Evolutionary conservation across 1,140 invertebrate species (phyloP).

Genomic region (Drosophila parabipectinata): DNA sequence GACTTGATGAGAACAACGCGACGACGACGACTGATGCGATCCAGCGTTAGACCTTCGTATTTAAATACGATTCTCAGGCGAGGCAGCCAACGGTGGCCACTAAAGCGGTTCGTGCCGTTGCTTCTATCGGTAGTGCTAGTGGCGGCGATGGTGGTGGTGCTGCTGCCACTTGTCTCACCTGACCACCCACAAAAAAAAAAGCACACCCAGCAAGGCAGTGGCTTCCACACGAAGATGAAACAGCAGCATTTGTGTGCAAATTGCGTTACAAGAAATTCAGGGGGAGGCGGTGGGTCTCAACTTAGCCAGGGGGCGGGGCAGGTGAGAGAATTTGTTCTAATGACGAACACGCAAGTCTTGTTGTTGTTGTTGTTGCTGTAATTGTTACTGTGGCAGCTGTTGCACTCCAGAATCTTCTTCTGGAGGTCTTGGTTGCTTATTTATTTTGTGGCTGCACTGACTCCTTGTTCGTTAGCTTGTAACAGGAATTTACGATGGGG

Average conservation of each 20-base stretch:
- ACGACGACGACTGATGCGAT: conserved; percentile 76
- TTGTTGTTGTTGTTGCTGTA: conserved; percentile 4
- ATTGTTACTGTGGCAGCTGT: conserved; percentile 16
- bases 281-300: not conserved
- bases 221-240: conserved; percentile 68
- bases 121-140: conserved; percentile 5
- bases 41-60: conserved; percentile 79
- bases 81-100: conserved; percentile 48
- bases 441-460: conserved; percentile 21
- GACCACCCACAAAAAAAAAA: conserved; percentile 75
- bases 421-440: conserved; percentile 8
- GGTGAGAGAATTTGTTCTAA: conserved; percentile 83
- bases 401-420: conserved; percentile 13
- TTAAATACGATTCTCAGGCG: conserved; percentile 83
- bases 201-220: conserved; percentile 34
- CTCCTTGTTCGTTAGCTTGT: conserved; percentile 69
- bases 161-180: conserved; percentile 79
- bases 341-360: conserved; percentile 77
- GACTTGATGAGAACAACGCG: conserved; percentile 70
- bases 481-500: conserved; percentile 19
- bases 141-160: conserved; percentile 24
- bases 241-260: conserved; percentile 79
- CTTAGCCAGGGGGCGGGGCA: conserved; percentile 10
- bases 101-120: conserved; percentile 44
- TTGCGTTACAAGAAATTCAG: conserved; percentile 73